phyloP scores from a whole-genome alignment of 2,797 vertebrate species.

The Acropternis orthonyx region DNA sequence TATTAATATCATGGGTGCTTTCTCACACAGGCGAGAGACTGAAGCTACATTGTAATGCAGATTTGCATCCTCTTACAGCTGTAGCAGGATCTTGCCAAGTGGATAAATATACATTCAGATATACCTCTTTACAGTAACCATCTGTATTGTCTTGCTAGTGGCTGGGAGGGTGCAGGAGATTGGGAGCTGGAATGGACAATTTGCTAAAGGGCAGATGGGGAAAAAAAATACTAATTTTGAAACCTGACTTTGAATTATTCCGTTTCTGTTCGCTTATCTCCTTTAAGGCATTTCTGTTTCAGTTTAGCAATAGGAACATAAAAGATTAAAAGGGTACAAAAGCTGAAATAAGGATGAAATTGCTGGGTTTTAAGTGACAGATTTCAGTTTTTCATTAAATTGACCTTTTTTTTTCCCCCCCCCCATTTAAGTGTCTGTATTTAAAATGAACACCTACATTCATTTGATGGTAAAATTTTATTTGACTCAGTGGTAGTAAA shows the following conservation, averaged over 20 bases:
- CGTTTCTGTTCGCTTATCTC: background rate
- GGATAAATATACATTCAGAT: background rate
- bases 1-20: background rate
- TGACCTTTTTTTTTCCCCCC: background rate
- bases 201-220: background rate
- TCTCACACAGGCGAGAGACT: background rate
- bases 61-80: background rate
- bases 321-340: background rate
- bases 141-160: background rate
- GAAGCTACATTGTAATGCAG: background rate
- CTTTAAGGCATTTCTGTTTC: background rate
- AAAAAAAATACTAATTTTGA: background rate
- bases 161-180: background rate
- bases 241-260: background rate
- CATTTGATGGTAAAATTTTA: background rate
- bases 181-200: background rate
- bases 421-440: background rate
- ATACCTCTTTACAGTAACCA: background rate
- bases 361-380: background rate
- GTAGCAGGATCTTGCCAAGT: background rate
- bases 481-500: background rate
- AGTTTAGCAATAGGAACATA: background rate
- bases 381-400: background rate
- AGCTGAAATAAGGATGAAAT: background rate
- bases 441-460: background rate